Evolutionary conservation across 2,888 invertebrate genomes (phyloP).

Genomic region (Phortica magna): DNA sequence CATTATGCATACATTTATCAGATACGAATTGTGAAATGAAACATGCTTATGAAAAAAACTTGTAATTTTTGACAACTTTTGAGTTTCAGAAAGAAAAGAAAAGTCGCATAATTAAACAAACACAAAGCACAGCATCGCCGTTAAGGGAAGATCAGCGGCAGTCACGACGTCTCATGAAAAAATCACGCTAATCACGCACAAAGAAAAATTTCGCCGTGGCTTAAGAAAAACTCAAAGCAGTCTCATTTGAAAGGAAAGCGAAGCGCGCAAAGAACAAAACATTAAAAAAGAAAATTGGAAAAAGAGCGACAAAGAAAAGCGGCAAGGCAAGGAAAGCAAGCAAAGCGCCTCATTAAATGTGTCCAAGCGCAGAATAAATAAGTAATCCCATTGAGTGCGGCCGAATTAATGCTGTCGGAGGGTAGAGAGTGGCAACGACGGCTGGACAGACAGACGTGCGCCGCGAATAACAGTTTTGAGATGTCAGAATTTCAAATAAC

Average conservation of each 20-base stretch:
- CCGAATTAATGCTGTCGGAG: constrained; percentile 12
- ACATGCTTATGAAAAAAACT: constrained; percentile 43
- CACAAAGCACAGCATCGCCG: constrained; percentile 55
- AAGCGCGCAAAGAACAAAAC: constrained; percentile 10
- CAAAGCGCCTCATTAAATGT: constrained; percentile 46
- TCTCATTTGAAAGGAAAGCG: constrained; percentile 26
- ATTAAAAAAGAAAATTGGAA: not conserved
- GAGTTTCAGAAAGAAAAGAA: constrained; percentile 48
- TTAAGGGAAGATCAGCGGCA: constrained; percentile 16
- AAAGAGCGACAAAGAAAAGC: not conserved
- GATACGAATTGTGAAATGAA: constrained; percentile 35
- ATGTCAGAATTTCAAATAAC: not conserved
- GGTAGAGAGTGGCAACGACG: not conserved
- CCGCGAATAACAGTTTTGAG: not conserved
- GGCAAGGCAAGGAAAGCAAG: not conserved
- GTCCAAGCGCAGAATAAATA: constrained; percentile 31
- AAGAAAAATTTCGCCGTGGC: constrained; percentile 22
- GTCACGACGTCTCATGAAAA: constrained; percentile 6
- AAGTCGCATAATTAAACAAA: constrained; percentile 69
- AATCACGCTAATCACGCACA: constrained; percentile 37
- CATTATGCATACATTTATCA: constrained; percentile 28
- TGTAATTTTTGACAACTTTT: constrained; percentile 55
- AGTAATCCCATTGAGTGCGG: constrained; percentile 27
- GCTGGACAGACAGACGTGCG: not conserved
- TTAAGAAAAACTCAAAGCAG: not conserved